A percentile compares a stretch with the other conserved stretches of the same genome.
phyloP scores from a whole-genome alignment of 1,140 invertebrate species.

The Galendromus occidentalis region DNA sequence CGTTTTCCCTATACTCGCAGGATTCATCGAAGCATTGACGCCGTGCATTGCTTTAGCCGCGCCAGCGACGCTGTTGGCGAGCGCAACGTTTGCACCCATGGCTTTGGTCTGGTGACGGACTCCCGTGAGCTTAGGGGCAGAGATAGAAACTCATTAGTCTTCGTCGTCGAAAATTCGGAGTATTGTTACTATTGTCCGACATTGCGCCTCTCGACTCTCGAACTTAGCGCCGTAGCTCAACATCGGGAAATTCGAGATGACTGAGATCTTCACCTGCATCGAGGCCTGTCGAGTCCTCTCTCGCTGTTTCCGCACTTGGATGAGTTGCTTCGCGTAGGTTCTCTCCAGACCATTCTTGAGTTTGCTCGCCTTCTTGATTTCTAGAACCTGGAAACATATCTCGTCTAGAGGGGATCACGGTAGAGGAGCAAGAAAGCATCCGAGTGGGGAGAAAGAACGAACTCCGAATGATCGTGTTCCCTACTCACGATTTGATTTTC shows the following conservation, averaged over 20 bases:
- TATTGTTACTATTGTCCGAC: no score
- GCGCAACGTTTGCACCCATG: conserved; percentile 66
- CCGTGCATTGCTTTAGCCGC: conserved; percentile 64
- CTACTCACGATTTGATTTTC: neutral
- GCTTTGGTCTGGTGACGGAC: conserved; percentile 30
- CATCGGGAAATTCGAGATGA: no score
- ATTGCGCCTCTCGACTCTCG: no score
- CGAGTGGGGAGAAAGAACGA: no score
- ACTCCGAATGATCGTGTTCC: neutral
- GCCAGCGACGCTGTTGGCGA: conserved; percentile 61
- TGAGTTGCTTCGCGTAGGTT: conserved; percentile 64
- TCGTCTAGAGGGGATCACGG: no score
- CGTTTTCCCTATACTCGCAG: conserved; percentile 52
- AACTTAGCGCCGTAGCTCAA: no score
- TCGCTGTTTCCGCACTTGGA: conserved; percentile 66
- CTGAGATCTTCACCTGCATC: neutral
- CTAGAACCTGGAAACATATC: conserved; percentile 41
- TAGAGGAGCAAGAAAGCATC: no score
- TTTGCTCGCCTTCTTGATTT: conserved; percentile 67
- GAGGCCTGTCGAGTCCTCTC: conserved; percentile 53
- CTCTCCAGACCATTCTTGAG: conserved; percentile 58
- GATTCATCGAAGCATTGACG: conserved; percentile 69
- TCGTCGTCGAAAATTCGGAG: no score
- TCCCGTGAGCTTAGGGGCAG: neutral
- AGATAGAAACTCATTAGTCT: neutral